A percentile compares a stretch with the other conserved stretches of the same genome.
phyloP scores from a whole-genome alignment of 1,140 invertebrate species.

The Octopus sinensis region DNA sequence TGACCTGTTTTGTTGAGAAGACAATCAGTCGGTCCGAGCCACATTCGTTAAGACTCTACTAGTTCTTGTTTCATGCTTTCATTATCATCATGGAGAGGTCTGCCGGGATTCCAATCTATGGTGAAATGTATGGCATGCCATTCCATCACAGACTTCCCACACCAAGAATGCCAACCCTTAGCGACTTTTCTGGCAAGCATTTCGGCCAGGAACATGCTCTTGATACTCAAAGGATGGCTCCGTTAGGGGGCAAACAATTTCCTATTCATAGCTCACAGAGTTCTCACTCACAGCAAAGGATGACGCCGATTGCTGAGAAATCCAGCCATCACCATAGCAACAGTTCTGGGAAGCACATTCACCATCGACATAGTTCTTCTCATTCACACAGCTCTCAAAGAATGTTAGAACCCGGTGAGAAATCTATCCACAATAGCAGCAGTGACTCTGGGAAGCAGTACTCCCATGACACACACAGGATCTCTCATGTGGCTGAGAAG shows the following conservation, averaged over 20 bases:
- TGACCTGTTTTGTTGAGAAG: no score
- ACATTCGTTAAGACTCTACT: no score
- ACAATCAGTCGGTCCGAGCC: no score
- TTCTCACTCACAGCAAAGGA: background rate
- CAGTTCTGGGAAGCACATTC: background rate
- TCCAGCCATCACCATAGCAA: constrained; percentile 3
- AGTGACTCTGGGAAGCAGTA: background rate
- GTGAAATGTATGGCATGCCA: background rate
- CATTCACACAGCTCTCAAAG: background rate
- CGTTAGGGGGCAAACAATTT: background rate
- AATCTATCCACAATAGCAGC: background rate
- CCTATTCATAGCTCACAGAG: background rate
- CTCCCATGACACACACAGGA: background rate
- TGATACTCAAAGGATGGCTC: background rate
- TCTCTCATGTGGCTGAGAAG: background rate
- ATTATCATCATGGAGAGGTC: background rate
- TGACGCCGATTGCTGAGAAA: background rate
- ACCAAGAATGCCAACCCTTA: background rate
- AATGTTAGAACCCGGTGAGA: background rate
- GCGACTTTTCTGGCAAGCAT: background rate
- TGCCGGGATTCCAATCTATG: background rate
- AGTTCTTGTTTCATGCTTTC: no score
- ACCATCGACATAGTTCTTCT: background rate
- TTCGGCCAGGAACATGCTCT: background rate
- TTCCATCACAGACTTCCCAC: background rate